A percentile compares a stretch with the other conserved stretches of the same genome.
phyloP scores from a whole-genome alignment of 2,113 vertebrate genomes.

The Phalacrocorax pelagicus region DNA sequence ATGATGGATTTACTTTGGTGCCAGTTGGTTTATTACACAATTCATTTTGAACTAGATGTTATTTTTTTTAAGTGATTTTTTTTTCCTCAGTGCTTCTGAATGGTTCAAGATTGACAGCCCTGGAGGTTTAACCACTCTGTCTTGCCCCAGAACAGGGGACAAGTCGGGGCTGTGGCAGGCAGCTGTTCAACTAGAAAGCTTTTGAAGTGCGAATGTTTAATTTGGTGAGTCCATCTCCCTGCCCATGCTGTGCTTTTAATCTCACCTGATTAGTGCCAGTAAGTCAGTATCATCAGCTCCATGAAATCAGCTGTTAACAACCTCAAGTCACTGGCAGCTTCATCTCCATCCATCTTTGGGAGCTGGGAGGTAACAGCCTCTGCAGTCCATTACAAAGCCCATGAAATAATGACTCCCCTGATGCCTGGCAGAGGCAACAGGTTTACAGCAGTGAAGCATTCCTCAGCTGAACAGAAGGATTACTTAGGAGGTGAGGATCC shows the following conservation, averaged over 20 bases:
- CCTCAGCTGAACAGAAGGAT: neutral
- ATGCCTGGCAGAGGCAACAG: neutral
- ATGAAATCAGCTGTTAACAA: neutral
- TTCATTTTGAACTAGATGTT: neutral
- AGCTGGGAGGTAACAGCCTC: neutral
- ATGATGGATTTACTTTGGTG: constrained; percentile 14
- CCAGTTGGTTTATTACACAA: neutral
- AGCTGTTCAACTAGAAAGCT: neutral
- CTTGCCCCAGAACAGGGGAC: neutral
- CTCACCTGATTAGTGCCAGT: neutral
- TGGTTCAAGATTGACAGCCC: neutral
- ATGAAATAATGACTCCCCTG: neutral
- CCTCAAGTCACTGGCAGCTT: neutral
- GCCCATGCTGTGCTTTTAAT: neutral
- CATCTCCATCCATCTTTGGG: neutral
- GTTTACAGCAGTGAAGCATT: neutral
- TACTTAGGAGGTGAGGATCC: neutral
- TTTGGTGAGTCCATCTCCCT: neutral
- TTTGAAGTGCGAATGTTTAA: neutral
- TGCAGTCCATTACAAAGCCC: neutral
- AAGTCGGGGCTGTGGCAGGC: neutral
- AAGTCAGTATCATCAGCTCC: neutral
- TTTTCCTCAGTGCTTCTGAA: neutral
- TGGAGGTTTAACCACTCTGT: neutral
- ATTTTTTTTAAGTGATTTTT: neutral